Percentiles rank a stretch among this genome's conserved stretches.
phyloP scores from a whole-genome alignment of 2,888 invertebrate genomes.

The Orthosia gothica region DNA sequence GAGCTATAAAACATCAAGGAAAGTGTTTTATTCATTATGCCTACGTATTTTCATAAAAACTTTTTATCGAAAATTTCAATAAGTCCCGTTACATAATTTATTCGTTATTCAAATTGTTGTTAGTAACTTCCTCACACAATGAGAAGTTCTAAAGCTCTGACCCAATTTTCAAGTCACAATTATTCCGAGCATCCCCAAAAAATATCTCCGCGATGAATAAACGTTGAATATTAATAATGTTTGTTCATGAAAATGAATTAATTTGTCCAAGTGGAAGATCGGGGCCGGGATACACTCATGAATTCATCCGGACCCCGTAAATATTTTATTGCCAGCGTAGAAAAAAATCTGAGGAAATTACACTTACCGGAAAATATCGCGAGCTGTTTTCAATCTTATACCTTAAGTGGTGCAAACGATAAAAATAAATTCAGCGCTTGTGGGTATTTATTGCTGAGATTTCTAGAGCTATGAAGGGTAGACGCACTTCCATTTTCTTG shows the following conservation, averaged over 20 bases:
- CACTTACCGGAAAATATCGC: slow-evolving; percentile 83
- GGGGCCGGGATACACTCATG: slow-evolving; percentile 81
- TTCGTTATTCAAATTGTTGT: no score
- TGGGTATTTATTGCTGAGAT: slow-evolving; percentile 90
- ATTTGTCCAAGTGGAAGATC: slow-evolving; percentile 84
- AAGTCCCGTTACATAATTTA: no score
- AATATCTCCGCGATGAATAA: slow-evolving; percentile 65
- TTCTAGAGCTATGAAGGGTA: slow-evolving; percentile 83
- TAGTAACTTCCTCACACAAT: not conserved
- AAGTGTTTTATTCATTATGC: no score
- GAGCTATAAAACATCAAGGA: no score
- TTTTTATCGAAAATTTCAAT: no score
- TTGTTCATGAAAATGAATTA: slow-evolving; percentile 88
- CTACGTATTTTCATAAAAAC: no score
- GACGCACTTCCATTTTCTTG: slow-evolving; percentile 70
- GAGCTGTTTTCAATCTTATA: slow-evolving; percentile 90
- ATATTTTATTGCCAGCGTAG: slow-evolving; percentile 87
- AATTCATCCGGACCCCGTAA: slow-evolving; percentile 88
- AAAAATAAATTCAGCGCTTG: slow-evolving; percentile 90
- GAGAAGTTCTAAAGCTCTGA: slow-evolving; percentile 26
- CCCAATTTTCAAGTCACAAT: slow-evolving; percentile 31
- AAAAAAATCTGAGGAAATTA: slow-evolving; percentile 88
- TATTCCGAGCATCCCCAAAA: slow-evolving; percentile 48
- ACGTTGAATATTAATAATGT: slow-evolving; percentile 79
- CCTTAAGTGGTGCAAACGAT: slow-evolving; percentile 90